Evolutionary conservation across 2,113 vertebrate genomes (phyloP).

Genomic region (Ailuropoda melanoleuca): DNA sequence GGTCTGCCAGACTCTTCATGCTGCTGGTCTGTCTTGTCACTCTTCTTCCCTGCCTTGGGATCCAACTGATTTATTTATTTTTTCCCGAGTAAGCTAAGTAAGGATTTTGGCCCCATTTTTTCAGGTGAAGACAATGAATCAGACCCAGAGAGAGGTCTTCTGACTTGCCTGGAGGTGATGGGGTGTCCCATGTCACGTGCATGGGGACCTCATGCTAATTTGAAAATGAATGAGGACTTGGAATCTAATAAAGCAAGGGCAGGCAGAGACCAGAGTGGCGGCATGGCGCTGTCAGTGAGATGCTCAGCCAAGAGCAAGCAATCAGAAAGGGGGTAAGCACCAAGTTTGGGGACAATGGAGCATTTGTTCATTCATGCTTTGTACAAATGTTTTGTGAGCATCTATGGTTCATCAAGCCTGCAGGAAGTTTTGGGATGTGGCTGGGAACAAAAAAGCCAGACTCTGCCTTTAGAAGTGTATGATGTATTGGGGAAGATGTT

Average conservation of each 20-base stretch:
- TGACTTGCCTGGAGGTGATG: not conserved
- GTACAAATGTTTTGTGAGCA: not conserved
- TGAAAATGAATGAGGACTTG: not conserved
- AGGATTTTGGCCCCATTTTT: not conserved
- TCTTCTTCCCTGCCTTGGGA: not conserved
- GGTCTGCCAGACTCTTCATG: not conserved
- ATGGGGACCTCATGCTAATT: not conserved
- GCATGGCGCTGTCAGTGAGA: fast-evolving
- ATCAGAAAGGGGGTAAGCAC: not conserved
- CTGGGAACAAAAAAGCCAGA: not conserved
- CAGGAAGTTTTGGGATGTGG: not conserved
- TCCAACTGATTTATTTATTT: not conserved
- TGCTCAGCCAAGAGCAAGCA: not conserved
- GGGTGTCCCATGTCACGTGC: not conserved
- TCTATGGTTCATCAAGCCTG: fast-evolving
- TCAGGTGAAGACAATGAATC: not conserved
- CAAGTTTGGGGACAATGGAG: not conserved
- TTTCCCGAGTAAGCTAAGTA: not conserved
- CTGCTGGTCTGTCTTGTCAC: not conserved
- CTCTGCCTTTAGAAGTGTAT: too few relatives aligned
- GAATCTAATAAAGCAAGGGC: not conserved
- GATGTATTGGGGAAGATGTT: not conserved
- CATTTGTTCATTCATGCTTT: not conserved
- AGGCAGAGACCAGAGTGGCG: not conserved
- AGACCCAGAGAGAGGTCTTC: not conserved